Conservation (phyloP, 2,797 vertebrate genomes). For the Sus cebifrons region DNA sequence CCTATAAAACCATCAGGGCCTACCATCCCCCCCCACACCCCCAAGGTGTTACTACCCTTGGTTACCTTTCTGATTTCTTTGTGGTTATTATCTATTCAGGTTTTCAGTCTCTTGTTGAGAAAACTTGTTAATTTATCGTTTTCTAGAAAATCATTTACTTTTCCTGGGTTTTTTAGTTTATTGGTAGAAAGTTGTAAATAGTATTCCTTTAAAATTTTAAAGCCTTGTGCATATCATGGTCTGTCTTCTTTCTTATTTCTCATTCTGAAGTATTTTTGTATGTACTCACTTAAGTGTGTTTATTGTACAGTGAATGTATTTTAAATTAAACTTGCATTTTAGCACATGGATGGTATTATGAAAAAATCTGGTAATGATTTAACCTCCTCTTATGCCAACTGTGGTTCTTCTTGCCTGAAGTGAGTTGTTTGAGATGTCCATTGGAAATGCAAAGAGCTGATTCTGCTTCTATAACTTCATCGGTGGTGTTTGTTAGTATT, state of each 20-base stretch:
- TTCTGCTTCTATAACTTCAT: conserved; percentile 75
- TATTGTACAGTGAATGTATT: conserved; percentile 80
- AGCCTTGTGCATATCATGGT: background rate
- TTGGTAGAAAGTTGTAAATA: conserved; percentile 45
- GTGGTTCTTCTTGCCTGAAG: conserved; percentile 77
- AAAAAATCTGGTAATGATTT: conserved; percentile 84
- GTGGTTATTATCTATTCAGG: conserved; percentile 10
- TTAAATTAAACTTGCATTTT: conserved; percentile 82
- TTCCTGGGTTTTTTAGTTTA: conserved; percentile 21
- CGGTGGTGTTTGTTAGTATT: conserved; percentile 54
- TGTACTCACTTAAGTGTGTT: conserved; percentile 73
- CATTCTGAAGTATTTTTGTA: conserved; percentile 52
- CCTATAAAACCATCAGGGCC: background rate
- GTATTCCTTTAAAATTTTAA: conserved; percentile 62
- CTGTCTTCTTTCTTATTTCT: conserved; percentile 64
- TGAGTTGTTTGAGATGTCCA: conserved; percentile 76
- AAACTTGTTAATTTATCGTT: conserved; percentile 56
- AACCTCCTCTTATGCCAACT: conserved; percentile 73
- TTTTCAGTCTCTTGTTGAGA: conserved; percentile 59
- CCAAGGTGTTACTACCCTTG: background rate
- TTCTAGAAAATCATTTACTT: conserved; percentile 53
- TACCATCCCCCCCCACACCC: too few relatives aligned
- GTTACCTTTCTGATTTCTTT: conserved; percentile 11
- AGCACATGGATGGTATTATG: conserved; percentile 83
- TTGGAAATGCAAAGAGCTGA: conserved; percentile 75